These are phyloP conservation scores for Lutjanus erythropterus DNA, from an alignment of 2,113 vertebrate species.

Conservation along the genomic window DNA sequence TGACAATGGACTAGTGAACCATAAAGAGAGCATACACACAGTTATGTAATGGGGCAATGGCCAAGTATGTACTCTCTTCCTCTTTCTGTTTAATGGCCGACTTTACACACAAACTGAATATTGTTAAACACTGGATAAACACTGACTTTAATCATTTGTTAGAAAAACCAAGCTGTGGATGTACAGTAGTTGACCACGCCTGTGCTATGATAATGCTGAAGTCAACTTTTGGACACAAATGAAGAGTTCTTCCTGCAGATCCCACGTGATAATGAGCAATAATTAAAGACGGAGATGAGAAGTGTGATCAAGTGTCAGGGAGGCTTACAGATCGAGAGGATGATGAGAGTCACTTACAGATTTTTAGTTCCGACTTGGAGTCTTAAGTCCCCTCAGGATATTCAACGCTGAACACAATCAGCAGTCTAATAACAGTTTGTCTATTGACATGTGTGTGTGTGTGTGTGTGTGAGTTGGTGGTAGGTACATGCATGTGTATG, in stretches of 20 bases:
- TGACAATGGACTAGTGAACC: slow-evolving; percentile 55
- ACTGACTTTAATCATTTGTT: background rate
- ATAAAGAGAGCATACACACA: slow-evolving; percentile 48
- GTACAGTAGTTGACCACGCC: background rate
- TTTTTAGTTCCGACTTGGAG: slow-evolving; percentile 37
- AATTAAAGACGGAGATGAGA: slow-evolving; percentile 17
- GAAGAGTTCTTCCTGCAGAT: background rate
- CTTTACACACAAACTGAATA: background rate
- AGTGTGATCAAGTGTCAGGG: background rate
- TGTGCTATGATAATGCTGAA: background rate
- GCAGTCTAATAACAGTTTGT: background rate
- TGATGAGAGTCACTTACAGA: slow-evolving; percentile 31
- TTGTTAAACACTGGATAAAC: background rate
- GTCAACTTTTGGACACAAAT: background rate
- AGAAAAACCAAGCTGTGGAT: background rate
- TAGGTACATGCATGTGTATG: slow-evolving; percentile 9
- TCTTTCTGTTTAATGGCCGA: slow-evolving; percentile 9
- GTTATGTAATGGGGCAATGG: slow-evolving; percentile 59
- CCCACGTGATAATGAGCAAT: slow-evolving; percentile 12
- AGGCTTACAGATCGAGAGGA: slow-evolving; percentile 9
- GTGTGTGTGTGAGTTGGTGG: background rate
- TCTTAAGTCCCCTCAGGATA: slow-evolving; percentile 15
- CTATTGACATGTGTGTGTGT: background rate
- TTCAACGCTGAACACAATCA: slow-evolving; percentile 8
- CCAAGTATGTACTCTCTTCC: background rate